Percentiles rank a stretch among this genome's conserved stretches.
phyloP scores from a whole-genome alignment of 2,113 vertebrate species.

The Hystrix cristata region DNA sequence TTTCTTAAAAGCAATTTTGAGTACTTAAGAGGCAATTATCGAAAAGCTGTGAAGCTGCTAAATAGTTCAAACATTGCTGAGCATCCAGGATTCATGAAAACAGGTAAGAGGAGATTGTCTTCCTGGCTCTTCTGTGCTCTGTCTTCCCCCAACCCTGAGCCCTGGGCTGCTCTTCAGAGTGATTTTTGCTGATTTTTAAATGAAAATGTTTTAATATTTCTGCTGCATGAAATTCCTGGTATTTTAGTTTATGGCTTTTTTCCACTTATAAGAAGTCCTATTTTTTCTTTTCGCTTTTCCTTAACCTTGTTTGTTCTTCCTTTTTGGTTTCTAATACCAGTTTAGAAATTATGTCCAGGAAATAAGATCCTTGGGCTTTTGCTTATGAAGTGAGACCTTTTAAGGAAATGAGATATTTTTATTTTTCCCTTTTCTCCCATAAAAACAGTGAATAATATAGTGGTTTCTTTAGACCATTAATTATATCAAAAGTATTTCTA shows the following conservation, averaged over 20 bases:
- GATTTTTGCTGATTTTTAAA: not conserved
- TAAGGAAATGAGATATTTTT: slow-evolving; percentile 18
- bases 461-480: not conserved
- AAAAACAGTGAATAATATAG: slow-evolving; percentile 27
- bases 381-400: not conserved
- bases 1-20: slow-evolving; percentile 99
- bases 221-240: not conserved
- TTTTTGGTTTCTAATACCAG: not conserved
- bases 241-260: slow-evolving; percentile 11
- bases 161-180: not conserved
- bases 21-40: slow-evolving; percentile 98
- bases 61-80: slow-evolving; percentile 99
- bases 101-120: slow-evolving; percentile 89
- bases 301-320: not conserved
- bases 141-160: not conserved
- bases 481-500: not conserved
- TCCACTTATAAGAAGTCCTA: not conserved
- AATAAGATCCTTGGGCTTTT: not conserved
- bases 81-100: slow-evolving; percentile 98
- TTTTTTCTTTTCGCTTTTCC: not conserved
- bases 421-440: slow-evolving; percentile 5
- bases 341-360: not conserved
- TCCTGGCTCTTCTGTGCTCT: not conserved
- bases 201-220: slow-evolving; percentile 20
- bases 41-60: slow-evolving; percentile 98